Conservation (phyloP, 2,797 vertebrate genomes). For the Helarctos malayanus region DNA sequence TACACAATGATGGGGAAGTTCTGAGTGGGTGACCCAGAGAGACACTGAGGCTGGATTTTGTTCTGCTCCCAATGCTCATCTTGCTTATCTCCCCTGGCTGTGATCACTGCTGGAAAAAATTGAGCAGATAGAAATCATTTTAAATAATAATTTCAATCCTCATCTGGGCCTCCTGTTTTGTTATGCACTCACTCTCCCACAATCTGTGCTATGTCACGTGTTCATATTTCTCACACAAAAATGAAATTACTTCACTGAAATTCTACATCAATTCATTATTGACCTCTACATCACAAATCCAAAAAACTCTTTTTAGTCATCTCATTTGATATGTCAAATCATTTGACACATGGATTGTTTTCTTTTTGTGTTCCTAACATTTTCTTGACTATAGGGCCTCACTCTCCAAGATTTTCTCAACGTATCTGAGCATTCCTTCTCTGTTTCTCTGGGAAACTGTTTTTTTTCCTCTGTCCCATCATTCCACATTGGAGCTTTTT, state of each 20-base stretch:
- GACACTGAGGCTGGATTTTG: not conserved
- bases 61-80: not conserved
- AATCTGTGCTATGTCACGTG: not conserved
- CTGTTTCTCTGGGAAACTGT: not conserved
- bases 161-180: not conserved
- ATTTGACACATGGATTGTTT: not conserved
- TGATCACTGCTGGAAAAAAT: not conserved
- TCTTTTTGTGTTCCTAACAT: not conserved
- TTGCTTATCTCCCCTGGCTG: not conserved
- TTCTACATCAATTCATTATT: not conserved
- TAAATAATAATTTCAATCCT: not conserved
- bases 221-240: not conserved
- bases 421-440: not conserved
- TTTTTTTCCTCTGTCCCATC: not conserved
- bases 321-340: not conserved
- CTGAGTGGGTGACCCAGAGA: not conserved
- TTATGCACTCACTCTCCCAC: not conserved
- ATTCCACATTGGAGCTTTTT: not conserved
- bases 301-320: not conserved
- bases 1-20: constrained; percentile 40
- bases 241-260: not conserved
- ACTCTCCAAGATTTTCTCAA: not conserved
- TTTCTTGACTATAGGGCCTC: not conserved
- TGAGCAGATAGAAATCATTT: not conserved
- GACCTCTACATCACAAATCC: not conserved